Evolutionary conservation across 2,797 vertebrate species (phyloP).

Genomic region (Pteronotus mesoamericanus): DNA sequence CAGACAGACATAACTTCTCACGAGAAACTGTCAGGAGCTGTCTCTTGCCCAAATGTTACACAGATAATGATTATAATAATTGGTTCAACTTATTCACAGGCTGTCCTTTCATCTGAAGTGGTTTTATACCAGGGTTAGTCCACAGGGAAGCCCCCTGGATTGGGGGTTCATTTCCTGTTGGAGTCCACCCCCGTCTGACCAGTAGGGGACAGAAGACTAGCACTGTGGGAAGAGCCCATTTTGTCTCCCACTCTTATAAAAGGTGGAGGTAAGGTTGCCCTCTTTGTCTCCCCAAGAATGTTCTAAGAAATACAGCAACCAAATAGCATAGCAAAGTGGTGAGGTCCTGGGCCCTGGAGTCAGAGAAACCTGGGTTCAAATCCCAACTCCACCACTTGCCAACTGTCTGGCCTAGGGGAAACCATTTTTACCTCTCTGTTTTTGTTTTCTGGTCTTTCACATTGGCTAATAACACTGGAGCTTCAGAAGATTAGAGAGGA

Average conservation of each 20-base stretch:
- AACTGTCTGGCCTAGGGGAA: not conserved
- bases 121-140: not conserved
- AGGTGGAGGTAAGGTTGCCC: not conserved
- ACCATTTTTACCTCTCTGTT: not conserved
- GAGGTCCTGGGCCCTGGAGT: not conserved
- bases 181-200: not conserved
- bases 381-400: not conserved
- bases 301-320: not conserved
- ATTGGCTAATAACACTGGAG: not conserved
- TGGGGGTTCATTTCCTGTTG: not conserved
- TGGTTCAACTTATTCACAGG: not conserved
- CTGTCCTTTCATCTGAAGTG: slow-evolving; percentile 5
- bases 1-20: slow-evolving; percentile 52
- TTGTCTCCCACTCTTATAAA: not conserved
- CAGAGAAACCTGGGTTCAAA: not conserved
- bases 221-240: not conserved
- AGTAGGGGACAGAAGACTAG: not conserved
- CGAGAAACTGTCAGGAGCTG: slow-evolving; percentile 18
- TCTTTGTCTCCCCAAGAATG: not conserved
- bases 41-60: slow-evolving; percentile 34
- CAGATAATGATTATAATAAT: slow-evolving; percentile 49
- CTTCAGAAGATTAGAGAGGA: not conserved
- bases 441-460: not conserved
- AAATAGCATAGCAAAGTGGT: not conserved
- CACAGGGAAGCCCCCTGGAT: not conserved